Percentiles rank a stretch among this genome's conserved stretches.
These are phyloP conservation scores for Bombus confusus DNA, from an alignment of 1,140 invertebrate genomes.

Conservation along the genomic window DNA sequence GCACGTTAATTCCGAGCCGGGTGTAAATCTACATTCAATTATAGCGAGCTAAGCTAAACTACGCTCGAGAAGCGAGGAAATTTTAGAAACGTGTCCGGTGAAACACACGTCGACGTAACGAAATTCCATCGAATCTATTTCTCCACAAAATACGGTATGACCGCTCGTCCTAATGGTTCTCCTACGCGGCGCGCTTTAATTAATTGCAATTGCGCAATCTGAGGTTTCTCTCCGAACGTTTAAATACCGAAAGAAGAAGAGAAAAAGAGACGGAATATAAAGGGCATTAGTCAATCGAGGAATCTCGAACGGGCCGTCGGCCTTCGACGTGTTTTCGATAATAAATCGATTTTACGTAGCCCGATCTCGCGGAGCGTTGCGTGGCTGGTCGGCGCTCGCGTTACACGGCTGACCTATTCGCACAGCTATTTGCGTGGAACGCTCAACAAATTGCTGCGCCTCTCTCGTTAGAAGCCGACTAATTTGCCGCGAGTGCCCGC, in stretches of 20 bases:
- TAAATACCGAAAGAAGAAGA: neutral
- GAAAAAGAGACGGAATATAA: neutral
- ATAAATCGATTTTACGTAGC: constrained; percentile 32
- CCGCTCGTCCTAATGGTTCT: neutral
- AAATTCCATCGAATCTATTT: constrained; percentile 15
- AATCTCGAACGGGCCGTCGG: neutral
- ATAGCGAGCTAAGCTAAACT: neutral
- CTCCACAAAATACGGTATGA: neutral
- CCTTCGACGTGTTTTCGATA: constrained; percentile 33
- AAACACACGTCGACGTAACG: neutral
- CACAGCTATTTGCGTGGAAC: constrained; percentile 52
- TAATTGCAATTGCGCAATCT: constrained; percentile 25
- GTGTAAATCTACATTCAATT: neutral
- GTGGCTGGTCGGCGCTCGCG: neutral
- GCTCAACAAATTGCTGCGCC: constrained; percentile 51
- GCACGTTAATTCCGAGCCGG: neutral
- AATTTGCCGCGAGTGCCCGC: constrained; percentile 20
- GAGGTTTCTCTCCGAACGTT: neutral
- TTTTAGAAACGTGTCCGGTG: neutral
- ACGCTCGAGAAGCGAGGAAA: neutral
- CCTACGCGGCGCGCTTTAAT: constrained; percentile 3
- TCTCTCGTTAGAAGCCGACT: constrained; percentile 39
- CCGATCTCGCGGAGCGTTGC: neutral
- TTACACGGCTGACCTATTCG: constrained; percentile 45
- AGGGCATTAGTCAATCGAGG: neutral